phyloP scores from a whole-genome alignment of 2,888 invertebrate species.

The Tetragnatha montana region DNA sequence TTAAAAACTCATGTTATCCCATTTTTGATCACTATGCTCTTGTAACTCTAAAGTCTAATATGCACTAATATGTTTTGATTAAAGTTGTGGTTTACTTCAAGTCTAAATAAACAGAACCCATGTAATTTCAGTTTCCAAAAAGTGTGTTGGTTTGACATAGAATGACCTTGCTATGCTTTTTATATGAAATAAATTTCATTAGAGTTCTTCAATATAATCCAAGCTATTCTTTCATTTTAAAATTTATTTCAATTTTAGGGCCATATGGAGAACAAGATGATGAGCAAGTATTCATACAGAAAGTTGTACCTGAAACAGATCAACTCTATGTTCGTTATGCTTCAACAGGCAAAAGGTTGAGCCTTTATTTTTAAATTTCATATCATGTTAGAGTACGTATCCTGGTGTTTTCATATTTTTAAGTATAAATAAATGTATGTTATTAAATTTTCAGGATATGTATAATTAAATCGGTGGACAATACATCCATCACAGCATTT shows the following conservation, averaged over 20 bases:
- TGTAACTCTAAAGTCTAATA: too few relatives aligned
- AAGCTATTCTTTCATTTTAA: background rate
- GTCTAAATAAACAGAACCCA: too few relatives aligned
- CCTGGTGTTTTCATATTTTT: background rate
- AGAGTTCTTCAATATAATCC: background rate
- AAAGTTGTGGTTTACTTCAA: too few relatives aligned
- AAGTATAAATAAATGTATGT: constrained; percentile 6
- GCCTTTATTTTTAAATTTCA: background rate
- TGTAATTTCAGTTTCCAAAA: too few relatives aligned
- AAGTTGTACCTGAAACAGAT: constrained; percentile 97
- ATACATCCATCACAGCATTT: constrained; percentile 94
- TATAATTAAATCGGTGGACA: constrained; percentile 95
- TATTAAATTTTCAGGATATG: constrained; percentile 83
- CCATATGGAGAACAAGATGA: constrained; percentile 99
- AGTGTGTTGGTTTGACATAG: too few relatives aligned
- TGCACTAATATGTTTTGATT: too few relatives aligned
- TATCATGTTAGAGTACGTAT: background rate
- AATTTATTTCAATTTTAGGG: constrained; percentile 78
- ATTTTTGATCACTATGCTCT: too few relatives aligned
- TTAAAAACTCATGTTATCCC: too few relatives aligned
- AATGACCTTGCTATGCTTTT: background rate
- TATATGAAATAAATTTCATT: background rate
- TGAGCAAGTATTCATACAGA: constrained; percentile 96
- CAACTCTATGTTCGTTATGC: constrained; percentile 94
- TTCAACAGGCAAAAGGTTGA: constrained; percentile 91